Percentiles rank a stretch among this genome's conserved stretches.
phyloP scores from a whole-genome alignment of 2,797 vertebrate genomes.

The Hyperoplus lanceolatus region DNA sequence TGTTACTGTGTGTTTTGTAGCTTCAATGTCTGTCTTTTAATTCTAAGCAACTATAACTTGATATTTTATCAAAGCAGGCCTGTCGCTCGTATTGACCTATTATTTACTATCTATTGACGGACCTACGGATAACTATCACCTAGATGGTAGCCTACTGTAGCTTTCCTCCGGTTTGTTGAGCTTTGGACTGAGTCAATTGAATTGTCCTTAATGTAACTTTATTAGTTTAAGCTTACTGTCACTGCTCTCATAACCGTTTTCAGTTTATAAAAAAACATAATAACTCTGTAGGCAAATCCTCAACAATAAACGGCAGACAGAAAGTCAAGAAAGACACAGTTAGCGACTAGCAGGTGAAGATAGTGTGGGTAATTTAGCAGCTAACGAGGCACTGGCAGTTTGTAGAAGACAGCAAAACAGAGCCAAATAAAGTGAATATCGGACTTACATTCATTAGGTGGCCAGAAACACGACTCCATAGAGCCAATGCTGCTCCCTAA shows the following conservation, averaged over 20 bases:
- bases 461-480: background rate
- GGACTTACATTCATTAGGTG: background rate
- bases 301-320: background rate
- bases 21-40: background rate
- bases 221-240: background rate
- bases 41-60: background rate
- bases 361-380: background rate
- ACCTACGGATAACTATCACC: background rate
- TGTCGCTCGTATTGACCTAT: too few species aligned
- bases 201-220: background rate
- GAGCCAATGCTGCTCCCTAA: background rate
- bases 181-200: background rate
- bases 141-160: background rate
- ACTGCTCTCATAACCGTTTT: background rate
- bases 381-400: background rate
- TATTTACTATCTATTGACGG: background rate
- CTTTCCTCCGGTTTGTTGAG: background rate
- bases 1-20: background rate
- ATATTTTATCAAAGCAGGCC: background rate
- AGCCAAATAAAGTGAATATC: background rate
- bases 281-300: background rate
- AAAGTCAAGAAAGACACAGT: background rate
- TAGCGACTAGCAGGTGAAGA: background rate
- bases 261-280: background rate
- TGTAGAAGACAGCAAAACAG: background rate